Conservation (phyloP, 2,113 vertebrate genomes). For the Connochaetes taurinus region DNA sequence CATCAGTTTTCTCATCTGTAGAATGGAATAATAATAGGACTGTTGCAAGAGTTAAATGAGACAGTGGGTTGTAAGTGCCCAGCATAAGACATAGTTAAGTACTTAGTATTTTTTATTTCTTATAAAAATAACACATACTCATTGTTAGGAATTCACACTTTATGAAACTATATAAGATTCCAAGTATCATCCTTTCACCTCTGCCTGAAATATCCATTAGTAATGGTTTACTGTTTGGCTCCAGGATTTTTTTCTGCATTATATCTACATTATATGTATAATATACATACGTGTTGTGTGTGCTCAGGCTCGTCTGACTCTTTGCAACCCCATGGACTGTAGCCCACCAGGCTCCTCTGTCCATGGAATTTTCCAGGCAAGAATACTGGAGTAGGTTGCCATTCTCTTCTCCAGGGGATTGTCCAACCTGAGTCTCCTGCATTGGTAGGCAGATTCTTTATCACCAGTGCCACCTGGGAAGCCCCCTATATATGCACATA, state of each 20-base stretch:
- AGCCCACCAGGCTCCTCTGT: not conserved
- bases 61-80: not conserved
- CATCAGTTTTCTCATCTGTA: not conserved
- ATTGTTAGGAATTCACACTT: not conserved
- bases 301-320: not conserved
- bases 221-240: not conserved
- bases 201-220: not conserved
- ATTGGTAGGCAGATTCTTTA: not conserved
- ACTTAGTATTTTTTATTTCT: not conserved
- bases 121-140: not conserved
- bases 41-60: not conserved
- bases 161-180: not conserved
- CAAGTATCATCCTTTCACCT: not conserved
- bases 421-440: not conserved
- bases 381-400: not conserved
- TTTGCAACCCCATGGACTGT: not conserved
- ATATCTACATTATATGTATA: not conserved
- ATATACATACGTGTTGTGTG: not conserved
- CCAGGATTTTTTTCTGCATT: not conserved
- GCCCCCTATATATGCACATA: not conserved
- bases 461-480: not conserved
- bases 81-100: not conserved
- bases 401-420: not conserved
- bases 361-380: not conserved
- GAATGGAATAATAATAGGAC: fast-evolving